phyloP scores from a whole-genome alignment of 2,888 invertebrate genomes.

The Helobdella robusta region DNA sequence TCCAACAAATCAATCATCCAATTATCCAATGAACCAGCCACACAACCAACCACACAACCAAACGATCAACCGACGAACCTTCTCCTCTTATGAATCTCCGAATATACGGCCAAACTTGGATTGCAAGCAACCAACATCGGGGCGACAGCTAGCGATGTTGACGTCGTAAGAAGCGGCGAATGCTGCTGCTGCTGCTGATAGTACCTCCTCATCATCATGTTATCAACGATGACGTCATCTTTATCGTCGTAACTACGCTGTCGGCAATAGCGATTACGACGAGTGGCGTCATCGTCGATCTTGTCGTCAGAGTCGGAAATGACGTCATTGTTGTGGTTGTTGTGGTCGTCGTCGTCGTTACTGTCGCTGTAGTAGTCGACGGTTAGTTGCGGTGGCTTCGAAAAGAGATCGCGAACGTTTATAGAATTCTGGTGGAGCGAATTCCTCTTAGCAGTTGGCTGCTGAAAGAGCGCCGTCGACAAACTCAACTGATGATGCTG shows the following conservation, averaged over 20 bases:
- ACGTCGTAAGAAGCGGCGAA: neutral
- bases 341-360: constrained; percentile 5
- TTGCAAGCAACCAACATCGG: neutral
- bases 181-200: no score
- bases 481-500: constrained; percentile 38
- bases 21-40: no score
- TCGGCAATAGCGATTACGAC: no score
- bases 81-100: constrained; percentile 11
- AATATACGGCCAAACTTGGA: constrained; percentile 5
- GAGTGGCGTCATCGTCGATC: neutral
- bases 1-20: no score
- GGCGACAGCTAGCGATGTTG: neutral
- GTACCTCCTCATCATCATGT: no score
- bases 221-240: no score
- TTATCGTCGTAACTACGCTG: no score
- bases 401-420: constrained; percentile 24
- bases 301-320: neutral
- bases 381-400: neutral
- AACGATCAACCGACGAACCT: constrained; percentile 1
- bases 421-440: constrained; percentile 20
- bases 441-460: constrained; percentile 1
- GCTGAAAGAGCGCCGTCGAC: no score
- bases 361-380: neutral
- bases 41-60: neutral
- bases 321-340: neutral